phyloP scores from a whole-genome alignment of 2,888 invertebrate genomes.

The Mallateleia sp. region DNA sequence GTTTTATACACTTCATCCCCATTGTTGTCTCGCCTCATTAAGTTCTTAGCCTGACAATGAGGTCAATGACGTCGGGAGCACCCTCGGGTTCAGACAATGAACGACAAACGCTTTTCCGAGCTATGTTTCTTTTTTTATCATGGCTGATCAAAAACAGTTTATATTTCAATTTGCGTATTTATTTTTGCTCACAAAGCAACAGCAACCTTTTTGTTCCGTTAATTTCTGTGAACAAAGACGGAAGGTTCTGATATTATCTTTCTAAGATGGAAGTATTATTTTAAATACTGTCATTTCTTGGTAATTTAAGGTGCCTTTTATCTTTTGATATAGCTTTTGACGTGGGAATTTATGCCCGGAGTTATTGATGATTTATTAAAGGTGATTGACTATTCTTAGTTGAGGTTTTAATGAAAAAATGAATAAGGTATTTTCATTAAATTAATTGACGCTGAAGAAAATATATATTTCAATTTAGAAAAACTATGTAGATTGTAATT shows the following conservation, averaged over 20 bases:
- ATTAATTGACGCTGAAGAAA: too few relatives aligned
- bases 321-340: too few relatives aligned
- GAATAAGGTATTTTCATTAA: too few relatives aligned
- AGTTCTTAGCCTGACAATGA: constrained; percentile 71
- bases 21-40: constrained; percentile 72
- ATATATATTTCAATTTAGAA: too few relatives aligned
- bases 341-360: too few relatives aligned
- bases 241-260: constrained; percentile 7
- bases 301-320: too few relatives aligned
- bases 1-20: constrained; percentile 47
- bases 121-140: constrained; percentile 48
- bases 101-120: constrained; percentile 52
- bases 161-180: constrained; percentile 64
- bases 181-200: constrained; percentile 36
- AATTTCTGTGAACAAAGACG: constrained; percentile 49
- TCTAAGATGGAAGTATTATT: background rate
- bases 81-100: constrained; percentile 69
- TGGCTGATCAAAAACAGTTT: constrained; percentile 59
- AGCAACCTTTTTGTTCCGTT: constrained; percentile 30
- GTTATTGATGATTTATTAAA: too few relatives aligned
- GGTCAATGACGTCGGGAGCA: constrained; percentile 72
- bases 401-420: too few relatives aligned
- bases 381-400: too few relatives aligned
- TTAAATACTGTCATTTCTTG: too few relatives aligned
- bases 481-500: too few relatives aligned